These are phyloP conservation scores for Stegostoma tigrinum DNA, from an alignment of 2,113 vertebrate species.

Conservation along the genomic window DNA sequence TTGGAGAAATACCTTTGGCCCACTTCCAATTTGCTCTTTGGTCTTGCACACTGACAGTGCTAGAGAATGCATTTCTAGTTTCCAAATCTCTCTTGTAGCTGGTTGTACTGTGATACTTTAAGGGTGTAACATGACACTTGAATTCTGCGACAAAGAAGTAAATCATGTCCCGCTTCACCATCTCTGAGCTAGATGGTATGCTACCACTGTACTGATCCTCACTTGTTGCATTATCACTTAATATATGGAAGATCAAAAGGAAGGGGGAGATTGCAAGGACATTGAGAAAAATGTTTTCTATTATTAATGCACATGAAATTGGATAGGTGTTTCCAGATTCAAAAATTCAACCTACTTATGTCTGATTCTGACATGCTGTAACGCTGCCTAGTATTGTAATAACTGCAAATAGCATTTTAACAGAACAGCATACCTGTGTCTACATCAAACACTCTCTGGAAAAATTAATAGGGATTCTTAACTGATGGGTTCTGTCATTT, in stretches of 20 bases:
- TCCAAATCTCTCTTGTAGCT: not conserved
- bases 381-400: not conserved
- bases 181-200: not conserved
- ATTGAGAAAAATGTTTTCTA: conserved; percentile 3
- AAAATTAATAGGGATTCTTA: not conserved
- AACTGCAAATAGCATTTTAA: conserved; percentile 22
- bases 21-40: not conserved
- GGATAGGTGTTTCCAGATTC: not conserved
- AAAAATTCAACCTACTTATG: not conserved
- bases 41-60: not conserved
- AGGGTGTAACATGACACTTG: not conserved
- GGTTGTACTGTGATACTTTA: not conserved
- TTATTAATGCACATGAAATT: conserved; percentile 34
- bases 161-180: not conserved
- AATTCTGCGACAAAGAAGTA: not conserved
- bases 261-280: not conserved
- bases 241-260: not conserved
- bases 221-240: not conserved
- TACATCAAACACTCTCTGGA: not conserved
- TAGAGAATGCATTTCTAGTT: not conserved
- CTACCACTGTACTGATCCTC: not conserved
- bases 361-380: not conserved
- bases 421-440: not conserved
- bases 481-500: not conserved
- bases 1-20: too few species aligned